A percentile compares a stretch with the other conserved stretches of the same genome.
These are phyloP conservation scores for Xiphophorus birchmanni DNA, from an alignment of 2,797 vertebrate species.

Conservation along the genomic window DNA sequence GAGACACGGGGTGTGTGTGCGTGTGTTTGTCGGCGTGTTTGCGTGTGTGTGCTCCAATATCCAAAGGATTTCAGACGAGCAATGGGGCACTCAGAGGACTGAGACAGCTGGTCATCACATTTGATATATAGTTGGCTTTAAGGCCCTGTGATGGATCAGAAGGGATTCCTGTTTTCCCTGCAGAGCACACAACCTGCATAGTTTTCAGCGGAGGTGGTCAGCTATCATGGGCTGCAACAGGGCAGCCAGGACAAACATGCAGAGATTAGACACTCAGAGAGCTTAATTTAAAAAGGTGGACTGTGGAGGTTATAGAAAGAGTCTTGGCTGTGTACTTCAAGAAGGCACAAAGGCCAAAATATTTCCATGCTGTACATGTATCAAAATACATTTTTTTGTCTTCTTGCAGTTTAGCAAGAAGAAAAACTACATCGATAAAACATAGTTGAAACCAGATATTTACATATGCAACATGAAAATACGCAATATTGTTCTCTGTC, in stretches of 20 bases:
- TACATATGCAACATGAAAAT: neutral
- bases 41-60: slow-evolving; percentile 44
- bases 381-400: neutral
- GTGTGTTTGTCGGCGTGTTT: slow-evolving; percentile 10
- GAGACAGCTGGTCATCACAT: slow-evolving; percentile 60
- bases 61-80: slow-evolving; percentile 69
- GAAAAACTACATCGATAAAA: no score
- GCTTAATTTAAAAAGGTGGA: slow-evolving; percentile 51
- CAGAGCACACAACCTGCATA: slow-evolving; percentile 61
- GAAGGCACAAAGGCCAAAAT: neutral
- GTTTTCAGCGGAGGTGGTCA: slow-evolving; percentile 45
- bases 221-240: slow-evolving; percentile 36
- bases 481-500: neutral
- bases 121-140: slow-evolving; percentile 84
- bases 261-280: slow-evolving; percentile 50
- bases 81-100: slow-evolving; percentile 55
- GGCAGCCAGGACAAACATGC: slow-evolving; percentile 44
- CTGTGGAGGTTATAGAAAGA: neutral
- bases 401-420: neutral
- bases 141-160: slow-evolving; percentile 77
- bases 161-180: slow-evolving; percentile 65
- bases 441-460: neutral
- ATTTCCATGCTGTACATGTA: neutral
- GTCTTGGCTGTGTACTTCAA: neutral
- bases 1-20: slow-evolving; percentile 31